These are phyloP conservation scores for Pterostichus madidus DNA, from an alignment of 2,888 invertebrate species.

Conservation along the genomic window DNA sequence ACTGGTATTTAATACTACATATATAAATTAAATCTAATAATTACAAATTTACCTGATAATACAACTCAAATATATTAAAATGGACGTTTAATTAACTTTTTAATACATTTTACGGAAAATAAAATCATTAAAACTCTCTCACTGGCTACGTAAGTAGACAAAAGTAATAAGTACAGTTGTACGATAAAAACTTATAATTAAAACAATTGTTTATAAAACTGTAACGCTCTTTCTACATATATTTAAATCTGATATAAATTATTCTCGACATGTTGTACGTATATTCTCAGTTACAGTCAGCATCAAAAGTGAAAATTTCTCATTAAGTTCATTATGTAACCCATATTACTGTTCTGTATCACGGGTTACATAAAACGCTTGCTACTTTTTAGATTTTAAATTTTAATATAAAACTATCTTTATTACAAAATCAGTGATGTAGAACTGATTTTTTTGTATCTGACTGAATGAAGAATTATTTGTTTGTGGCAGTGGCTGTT, in stretches of 20 bases:
- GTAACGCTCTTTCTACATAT: conserved; percentile 53
- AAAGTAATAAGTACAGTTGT: conserved; percentile 45
- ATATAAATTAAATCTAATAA: conserved; percentile 62
- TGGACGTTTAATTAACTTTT: conserved; percentile 30
- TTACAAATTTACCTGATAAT: conserved; percentile 50
- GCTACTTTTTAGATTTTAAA: background rate
- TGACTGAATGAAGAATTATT: conserved; percentile 25
- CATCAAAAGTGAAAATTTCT: background rate
- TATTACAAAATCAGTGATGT: background rate
- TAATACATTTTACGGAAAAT: conserved; percentile 38
- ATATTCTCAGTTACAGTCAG: conserved; percentile 29
- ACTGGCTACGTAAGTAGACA: conserved; percentile 53
- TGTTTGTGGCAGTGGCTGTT: conserved; percentile 44
- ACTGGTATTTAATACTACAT: conserved; percentile 54
- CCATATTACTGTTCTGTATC: background rate
- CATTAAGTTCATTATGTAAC: background rate
- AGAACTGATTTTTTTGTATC: background rate
- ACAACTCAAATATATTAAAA: conserved; percentile 45
- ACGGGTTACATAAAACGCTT: conserved; percentile 12
- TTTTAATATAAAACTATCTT: conserved; percentile 1
- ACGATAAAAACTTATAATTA: conserved; percentile 49
- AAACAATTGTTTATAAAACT: conserved; percentile 64
- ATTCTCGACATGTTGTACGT: conserved; percentile 41
- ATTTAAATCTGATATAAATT: conserved; percentile 54
- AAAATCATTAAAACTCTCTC: conserved; percentile 51